Evolutionary conservation across 2,113 vertebrate genomes (phyloP), one percentile per base, ranked within the genome.

Genomic region (Xenopus laevis): DNA sequence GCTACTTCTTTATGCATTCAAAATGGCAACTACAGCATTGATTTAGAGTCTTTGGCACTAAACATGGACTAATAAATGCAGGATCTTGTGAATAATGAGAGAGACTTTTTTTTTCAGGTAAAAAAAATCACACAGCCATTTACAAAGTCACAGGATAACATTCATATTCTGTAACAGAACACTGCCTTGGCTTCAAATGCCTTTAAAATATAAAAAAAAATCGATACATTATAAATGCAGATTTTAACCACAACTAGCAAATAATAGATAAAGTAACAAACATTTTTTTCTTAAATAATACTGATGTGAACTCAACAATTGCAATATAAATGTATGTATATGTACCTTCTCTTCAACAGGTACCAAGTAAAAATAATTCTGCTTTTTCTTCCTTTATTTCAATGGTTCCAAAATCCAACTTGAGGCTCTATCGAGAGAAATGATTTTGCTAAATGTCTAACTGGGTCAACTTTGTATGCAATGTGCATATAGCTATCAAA

Each of bases 341-440:
- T 75, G 73, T 77, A 77, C 74, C 74, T 77, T 77, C 18, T 46
- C 70, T 27, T 17, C 47, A 77, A 45, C 62, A 77, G 74, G 74
- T 77, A 77, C 74, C 74, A 77, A 62, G 47, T 68, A 57, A 70
- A 64, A 75, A 76, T 57, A 69, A 17, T n/a, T 69, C 59, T 18
- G 53, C 53, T 55, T 40, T 40, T 40, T 40, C 1, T 40, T 27
- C 4, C 8, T 40, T 40, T 40, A 6, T 46, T 57, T 45, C 45
- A 52, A 27, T 15, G 57, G 69, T 61, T 47, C 13, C 13, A 11
- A 63, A 67, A 60, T 53, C 45, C 45, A 44, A 44, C 17, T 30
- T 52, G 40, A 46, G 55, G 55, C 44, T 76, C n/a, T 27, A 7
- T 45, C 30, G 13, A 65, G 30, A 40, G 18, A 13, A 57, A 52